phyloP scores from a whole-genome alignment of 1,140 invertebrate genomes.

The Pygmarrhopalites habei region DNA sequence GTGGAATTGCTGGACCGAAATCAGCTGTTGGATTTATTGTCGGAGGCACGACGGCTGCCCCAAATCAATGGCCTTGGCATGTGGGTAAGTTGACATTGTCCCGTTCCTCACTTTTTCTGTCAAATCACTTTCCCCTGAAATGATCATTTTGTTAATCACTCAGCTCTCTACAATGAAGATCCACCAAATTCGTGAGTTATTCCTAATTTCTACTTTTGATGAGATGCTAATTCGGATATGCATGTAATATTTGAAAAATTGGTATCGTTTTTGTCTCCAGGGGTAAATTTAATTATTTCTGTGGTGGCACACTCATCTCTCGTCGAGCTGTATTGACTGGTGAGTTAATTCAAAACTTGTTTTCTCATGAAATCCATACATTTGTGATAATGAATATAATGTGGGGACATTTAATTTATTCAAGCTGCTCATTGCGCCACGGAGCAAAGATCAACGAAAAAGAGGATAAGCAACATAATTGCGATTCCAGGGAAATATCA shows the following conservation, averaged over 20 bases:
- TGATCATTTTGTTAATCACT: too few relatives aligned
- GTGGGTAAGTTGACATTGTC: too few relatives aligned
- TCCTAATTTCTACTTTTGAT: too few relatives aligned
- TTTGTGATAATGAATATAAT: constrained; percentile 16
- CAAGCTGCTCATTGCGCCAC: constrained; percentile 32
- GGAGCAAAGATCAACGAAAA: constrained; percentile 7
- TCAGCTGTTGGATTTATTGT: constrained; percentile 15
- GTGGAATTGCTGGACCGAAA: constrained; percentile 18
- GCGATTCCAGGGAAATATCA: constrained; percentile 28
- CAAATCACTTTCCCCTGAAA: too few relatives aligned
- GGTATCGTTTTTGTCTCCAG: too few relatives aligned
- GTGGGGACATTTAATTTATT: too few relatives aligned
- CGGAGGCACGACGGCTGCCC: constrained; percentile 8
- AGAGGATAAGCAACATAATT: constrained; percentile 1
- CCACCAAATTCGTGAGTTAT: constrained; percentile 6
- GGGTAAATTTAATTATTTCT: constrained; percentile 22
- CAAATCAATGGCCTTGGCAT: constrained; percentile 32
- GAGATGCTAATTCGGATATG: too few relatives aligned
- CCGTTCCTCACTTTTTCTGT: too few relatives aligned
- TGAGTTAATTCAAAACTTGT: too few relatives aligned
- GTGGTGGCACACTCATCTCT: constrained; percentile 29
- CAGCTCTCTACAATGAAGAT: constrained; percentile 23
- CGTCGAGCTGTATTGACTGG: constrained; percentile 26
- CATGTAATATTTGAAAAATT: too few relatives aligned
- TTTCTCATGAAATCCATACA: neutral